These are phyloP conservation scores for Orchestes rusci DNA, from an alignment of 2,888 invertebrate genomes.

Conservation along the genomic window DNA sequence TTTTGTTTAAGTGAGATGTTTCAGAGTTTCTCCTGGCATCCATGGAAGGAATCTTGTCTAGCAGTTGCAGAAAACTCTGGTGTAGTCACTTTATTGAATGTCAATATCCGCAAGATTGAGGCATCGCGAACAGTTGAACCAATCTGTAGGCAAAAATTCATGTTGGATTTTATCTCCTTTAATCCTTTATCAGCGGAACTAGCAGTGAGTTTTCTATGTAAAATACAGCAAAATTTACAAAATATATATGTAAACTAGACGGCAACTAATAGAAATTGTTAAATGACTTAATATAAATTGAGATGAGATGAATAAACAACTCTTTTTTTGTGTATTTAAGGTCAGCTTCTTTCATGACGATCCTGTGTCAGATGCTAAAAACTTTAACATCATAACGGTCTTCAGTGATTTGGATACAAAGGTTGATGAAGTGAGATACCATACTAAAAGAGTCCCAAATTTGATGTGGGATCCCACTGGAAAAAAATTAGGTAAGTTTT, in stretches of 20 bases:
- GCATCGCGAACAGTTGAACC: too few species aligned
- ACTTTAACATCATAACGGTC: slow-evolving; percentile 24
- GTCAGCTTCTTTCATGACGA: slow-evolving; percentile 18
- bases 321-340: slow-evolving; percentile 10
- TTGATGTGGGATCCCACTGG: slow-evolving; percentile 29
- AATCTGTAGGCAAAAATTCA: too few species aligned
- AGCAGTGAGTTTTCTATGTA: slow-evolving; percentile 41
- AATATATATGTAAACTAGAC: background rate
- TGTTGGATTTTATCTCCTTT: slow-evolving; percentile 40
- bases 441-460: slow-evolving; percentile 27
- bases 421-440: slow-evolving; percentile 29
- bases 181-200: slow-evolving; percentile 44
- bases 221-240: background rate
- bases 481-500: slow-evolving; percentile 33
- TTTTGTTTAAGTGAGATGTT: slow-evolving; percentile 6
- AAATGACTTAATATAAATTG: background rate
- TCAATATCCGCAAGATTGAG: too few species aligned
- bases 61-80: slow-evolving; percentile 42
- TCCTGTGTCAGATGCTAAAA: slow-evolving; percentile 7
- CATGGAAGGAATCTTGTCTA: slow-evolving; percentile 43
- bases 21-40: slow-evolving; percentile 44
- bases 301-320: background rate
- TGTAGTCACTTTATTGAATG: too few species aligned
- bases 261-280: background rate
- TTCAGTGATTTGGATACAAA: slow-evolving; percentile 25